Evolutionary conservation across 2,113 vertebrate species (phyloP), one percentile per base, ranked within the genome.

Genomic region (Gambusia holbrooki): DNA sequence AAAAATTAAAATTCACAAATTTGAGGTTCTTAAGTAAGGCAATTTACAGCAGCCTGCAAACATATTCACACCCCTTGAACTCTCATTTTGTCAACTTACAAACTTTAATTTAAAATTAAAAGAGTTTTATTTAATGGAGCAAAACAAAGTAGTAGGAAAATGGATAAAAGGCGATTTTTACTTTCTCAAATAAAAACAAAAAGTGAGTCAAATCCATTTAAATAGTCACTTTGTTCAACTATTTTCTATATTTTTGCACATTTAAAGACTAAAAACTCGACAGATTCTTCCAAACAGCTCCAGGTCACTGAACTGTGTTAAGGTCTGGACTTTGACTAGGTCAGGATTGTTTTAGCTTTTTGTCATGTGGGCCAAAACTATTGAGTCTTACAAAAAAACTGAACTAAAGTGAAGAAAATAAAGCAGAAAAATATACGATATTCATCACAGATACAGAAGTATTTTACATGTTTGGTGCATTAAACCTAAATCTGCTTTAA

Each of bases 1-100:
- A 29, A 2, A 95, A 96, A 96, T 96, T 2, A 65, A 81, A 66
- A 48, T 83, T 61, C 81, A 30, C 63, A 77, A 77, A 48, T 66
- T 54, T 79, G 29, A 63, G 54, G 4, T 71, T 79, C 15, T 28
- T 74, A 7, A 4, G 35, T 5, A 17, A 54, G 17, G 51, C 51
- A 22, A 54, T 25, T 1, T 54, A 25, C 7, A 54, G 51, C 22
- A 54, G 51, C 19, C 25, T 54, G 51, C 22, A 58, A n/a, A 7
- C 17, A 19, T 58, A 48, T n/a, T 58, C 51, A 25, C 25, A 58
- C 51, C 25, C 51, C 51, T 58, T 58, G 51, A 58, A 58, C 10
- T 58, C 25, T 58, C 22, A n/a, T 25, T 10, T 58, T 10, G 5
- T n/a, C 25, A 48, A 7, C 2, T n/a, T 25, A 58, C 22, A 25